Percentiles rank a stretch among this genome's conserved stretches.
These are phyloP conservation scores for Archaeoteleia sp. DNA, from an alignment of 2,888 invertebrate genomes.

Conservation along the genomic window DNA sequence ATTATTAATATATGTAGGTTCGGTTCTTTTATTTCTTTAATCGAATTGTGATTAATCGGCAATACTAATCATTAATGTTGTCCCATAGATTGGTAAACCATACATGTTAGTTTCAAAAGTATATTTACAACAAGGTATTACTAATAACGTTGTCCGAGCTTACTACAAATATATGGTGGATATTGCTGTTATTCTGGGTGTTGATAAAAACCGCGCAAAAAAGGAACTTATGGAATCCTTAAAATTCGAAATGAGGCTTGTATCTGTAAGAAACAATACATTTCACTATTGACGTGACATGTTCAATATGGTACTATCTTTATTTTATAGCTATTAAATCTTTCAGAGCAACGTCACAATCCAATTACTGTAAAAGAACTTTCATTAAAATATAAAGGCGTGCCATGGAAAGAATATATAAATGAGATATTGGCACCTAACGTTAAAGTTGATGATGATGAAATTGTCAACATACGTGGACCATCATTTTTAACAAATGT, in stretches of 20 bases:
- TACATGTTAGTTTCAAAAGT: slow-evolving; percentile 90
- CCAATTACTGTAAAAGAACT: slow-evolving; percentile 88
- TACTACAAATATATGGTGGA: slow-evolving; percentile 92
- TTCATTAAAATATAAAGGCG: slow-evolving; percentile 83
- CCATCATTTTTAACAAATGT: slow-evolving; percentile 86
- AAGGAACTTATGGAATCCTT: slow-evolving; percentile 86
- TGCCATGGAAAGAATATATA: slow-evolving; percentile 89
- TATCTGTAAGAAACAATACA: slow-evolving; percentile 82
- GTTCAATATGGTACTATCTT: slow-evolving; percentile 89
- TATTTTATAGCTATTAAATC: no score
- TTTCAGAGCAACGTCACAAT: slow-evolving; percentile 92
- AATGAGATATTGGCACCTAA: slow-evolving; percentile 84
- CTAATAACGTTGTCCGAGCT: slow-evolving; percentile 77
- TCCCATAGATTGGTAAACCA: no score
- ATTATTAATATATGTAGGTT: no score
- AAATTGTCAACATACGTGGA: slow-evolving; percentile 90
- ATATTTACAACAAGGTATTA: slow-evolving; percentile 86
- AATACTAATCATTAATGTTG: no score
- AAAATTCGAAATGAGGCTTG: slow-evolving; percentile 90
- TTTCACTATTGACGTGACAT: slow-evolving; percentile 87
- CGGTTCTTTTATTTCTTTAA: no score
- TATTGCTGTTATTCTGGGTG: slow-evolving; percentile 89
- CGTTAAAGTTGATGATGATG: slow-evolving; percentile 79
- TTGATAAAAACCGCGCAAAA: slow-evolving; percentile 81
- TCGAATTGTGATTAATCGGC: no score